phyloP scores from a whole-genome alignment of 2,888 invertebrate genomes.

The Drosophila prostipennis region DNA sequence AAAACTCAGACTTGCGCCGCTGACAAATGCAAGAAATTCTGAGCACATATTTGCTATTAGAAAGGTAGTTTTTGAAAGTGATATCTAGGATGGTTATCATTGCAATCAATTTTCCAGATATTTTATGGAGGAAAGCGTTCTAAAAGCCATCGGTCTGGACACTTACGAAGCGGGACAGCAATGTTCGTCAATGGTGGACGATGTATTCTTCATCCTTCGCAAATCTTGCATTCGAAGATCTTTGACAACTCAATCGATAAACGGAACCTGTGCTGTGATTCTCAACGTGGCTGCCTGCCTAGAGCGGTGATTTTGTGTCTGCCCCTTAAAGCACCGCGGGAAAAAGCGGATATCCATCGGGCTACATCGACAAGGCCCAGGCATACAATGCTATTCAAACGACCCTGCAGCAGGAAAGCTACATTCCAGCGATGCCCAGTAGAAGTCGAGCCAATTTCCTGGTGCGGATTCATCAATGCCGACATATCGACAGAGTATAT shows the following conservation, averaged over 20 bases:
- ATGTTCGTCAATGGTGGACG: conserved; percentile 97
- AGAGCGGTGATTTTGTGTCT: conserved; percentile 92
- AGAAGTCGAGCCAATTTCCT: conserved; percentile 91
- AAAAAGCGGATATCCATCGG: conserved; percentile 91
- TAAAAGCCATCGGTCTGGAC: conserved; percentile 94
- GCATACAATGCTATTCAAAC: conserved; percentile 93
- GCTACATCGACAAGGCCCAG: conserved; percentile 91
- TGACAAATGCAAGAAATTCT: conserved; percentile 93
- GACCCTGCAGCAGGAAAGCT: conserved; percentile 91
- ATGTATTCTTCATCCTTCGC: conserved; percentile 98
- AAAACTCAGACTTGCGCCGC: conserved; percentile 89
- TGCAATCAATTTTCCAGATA: conserved; percentile 85
- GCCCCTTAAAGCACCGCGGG: conserved; percentile 89
- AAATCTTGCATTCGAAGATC: conserved; percentile 98
- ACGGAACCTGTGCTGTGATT: conserved; percentile 97
- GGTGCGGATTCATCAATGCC: conserved; percentile 93
- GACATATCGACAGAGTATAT: conserved; percentile 96
- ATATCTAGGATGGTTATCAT: background rate
- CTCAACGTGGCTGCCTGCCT: conserved; percentile 95
- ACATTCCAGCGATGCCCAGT: conserved; percentile 91
- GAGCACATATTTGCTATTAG: conserved; percentile 94
- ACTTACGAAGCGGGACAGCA: conserved; percentile 89
- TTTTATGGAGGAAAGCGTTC: conserved; percentile 97
- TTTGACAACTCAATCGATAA: conserved; percentile 95
- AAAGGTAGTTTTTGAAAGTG: conserved; percentile 86